These are phyloP conservation scores for Operophtera brumata DNA, from an alignment of 2,888 invertebrate species.

Conservation along the genomic window DNA sequence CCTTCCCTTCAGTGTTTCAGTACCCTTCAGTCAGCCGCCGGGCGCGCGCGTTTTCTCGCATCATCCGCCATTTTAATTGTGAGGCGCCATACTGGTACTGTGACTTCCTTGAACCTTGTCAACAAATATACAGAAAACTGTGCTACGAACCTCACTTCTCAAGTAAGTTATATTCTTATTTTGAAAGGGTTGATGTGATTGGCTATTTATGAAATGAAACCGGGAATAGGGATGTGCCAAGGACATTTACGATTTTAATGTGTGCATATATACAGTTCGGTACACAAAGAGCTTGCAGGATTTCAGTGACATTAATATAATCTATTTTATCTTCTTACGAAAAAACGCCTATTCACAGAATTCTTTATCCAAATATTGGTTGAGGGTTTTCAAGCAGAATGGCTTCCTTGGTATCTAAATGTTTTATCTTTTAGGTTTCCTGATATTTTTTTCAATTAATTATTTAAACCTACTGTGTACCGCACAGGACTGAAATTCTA, in stretches of 20 bases:
- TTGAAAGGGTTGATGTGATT: slow-evolving; percentile 1
- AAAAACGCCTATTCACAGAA: too few relatives aligned
- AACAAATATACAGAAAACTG: slow-evolving; percentile 20
- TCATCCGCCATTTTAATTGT: slow-evolving; percentile 48
- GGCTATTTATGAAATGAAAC: slow-evolving; percentile 9
- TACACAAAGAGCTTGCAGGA: too few relatives aligned
- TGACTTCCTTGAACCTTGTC: slow-evolving; percentile 50
- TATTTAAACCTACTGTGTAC: too few relatives aligned
- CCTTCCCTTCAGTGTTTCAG: slow-evolving; percentile 32
- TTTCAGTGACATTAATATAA: too few relatives aligned
- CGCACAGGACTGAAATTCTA: too few relatives aligned
- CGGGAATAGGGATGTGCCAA: slow-evolving; percentile 33
- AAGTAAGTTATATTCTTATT: slow-evolving; percentile 24
- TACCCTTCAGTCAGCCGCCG: slow-evolving; percentile 62
- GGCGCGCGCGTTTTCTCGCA: slow-evolving; percentile 52
- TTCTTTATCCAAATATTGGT: too few relatives aligned
- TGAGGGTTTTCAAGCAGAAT: too few relatives aligned
- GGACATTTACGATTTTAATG: slow-evolving; percentile 34
- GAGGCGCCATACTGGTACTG: slow-evolving; percentile 54
- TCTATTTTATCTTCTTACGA: too few relatives aligned
- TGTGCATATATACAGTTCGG: too few relatives aligned
- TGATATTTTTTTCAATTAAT: too few relatives aligned
- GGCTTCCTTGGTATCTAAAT: too few relatives aligned
- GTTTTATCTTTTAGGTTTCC: too few relatives aligned
- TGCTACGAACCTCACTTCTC: not conserved